Percentiles rank a stretch among this genome's conserved stretches.
Conservation (phyloP, 64 coral and sea anemone genomes). For the Stichodactyla mertensii region DNA sequence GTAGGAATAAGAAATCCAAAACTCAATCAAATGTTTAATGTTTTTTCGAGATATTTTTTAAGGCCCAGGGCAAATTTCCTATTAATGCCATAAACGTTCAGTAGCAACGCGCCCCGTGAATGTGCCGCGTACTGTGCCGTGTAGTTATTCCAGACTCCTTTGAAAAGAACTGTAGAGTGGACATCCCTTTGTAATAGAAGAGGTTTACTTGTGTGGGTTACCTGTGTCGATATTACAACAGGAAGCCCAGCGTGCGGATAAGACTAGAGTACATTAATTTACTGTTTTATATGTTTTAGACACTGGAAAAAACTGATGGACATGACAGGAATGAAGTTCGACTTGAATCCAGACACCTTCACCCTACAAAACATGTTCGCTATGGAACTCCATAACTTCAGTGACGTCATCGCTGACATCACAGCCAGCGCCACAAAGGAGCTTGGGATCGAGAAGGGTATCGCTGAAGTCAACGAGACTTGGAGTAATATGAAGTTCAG, state of each 20-base stretch:
- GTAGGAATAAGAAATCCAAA: constrained; percentile 8
- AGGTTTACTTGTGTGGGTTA: no score
- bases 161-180: no score
- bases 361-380: constrained; percentile 99
- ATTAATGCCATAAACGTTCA: no score
- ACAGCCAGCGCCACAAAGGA: constrained; percentile 98
- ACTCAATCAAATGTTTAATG: not conserved
- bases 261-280: no score
- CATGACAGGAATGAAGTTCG: constrained; percentile 99
- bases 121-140: no score
- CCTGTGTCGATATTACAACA: no score
- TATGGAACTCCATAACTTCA: constrained; percentile 95
- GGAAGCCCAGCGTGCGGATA: no score
- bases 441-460: constrained; percentile 96
- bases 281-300: constrained; percentile 7
- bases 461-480: constrained; percentile 80
- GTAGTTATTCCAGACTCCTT: no score
- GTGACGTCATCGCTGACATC: constrained; percentile 98
- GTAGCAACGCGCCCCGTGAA: no score
- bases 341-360: constrained; percentile 95
- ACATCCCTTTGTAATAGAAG: no score
- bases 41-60: no score
- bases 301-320: constrained; percentile 99
- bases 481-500: constrained; percentile 98
- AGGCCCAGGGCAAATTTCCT: no score